Evolutionary conservation across 2,113 vertebrate species (phyloP).

Genomic region (Nesogale talazaci): DNA sequence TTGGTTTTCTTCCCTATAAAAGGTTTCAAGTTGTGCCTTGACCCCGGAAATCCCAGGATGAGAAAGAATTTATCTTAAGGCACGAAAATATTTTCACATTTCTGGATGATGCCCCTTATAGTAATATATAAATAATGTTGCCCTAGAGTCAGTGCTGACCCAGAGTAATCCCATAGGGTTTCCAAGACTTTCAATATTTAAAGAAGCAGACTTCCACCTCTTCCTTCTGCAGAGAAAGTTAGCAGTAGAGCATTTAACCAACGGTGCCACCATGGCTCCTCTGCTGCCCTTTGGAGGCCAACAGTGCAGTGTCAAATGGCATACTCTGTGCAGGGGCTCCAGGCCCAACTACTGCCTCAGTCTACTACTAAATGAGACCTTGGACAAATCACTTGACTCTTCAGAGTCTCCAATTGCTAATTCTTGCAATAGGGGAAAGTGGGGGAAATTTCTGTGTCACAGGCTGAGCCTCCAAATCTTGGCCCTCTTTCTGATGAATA

Average conservation of each 20-base stretch:
- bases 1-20: no score
- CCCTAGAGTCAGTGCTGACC: neutral
- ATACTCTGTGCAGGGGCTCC: neutral
- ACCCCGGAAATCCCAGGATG: no score
- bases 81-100: neutral
- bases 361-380: neutral
- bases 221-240: neutral
- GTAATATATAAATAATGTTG: neutral
- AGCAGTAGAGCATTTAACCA: neutral
- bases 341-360: neutral
- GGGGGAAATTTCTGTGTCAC: neutral
- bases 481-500: neutral
- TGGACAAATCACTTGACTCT: neutral
- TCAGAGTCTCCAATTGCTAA: neutral
- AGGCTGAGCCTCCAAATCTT: fast-evolving
- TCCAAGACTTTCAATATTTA: neutral
- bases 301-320: no score
- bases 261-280: neutral
- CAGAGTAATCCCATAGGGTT: neutral
- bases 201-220: neutral
- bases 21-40: neutral
- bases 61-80: neutral
- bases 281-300: neutral
- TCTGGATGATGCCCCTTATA: neutral
- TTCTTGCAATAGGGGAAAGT: neutral